phyloP scores from a whole-genome alignment of 2,888 invertebrate genomes.

The Acleris sparsana region DNA sequence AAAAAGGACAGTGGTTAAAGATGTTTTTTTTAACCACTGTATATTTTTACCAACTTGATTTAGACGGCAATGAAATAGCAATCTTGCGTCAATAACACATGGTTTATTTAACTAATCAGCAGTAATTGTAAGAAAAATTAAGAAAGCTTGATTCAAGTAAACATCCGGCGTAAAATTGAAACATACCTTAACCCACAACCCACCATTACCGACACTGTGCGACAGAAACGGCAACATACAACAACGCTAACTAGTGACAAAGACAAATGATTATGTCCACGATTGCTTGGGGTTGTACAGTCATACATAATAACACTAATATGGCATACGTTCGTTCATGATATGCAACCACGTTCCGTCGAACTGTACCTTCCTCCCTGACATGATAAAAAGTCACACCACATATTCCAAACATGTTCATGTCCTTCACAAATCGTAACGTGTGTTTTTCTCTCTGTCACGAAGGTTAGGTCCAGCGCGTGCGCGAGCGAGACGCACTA shows the following conservation, averaged over 20 bases:
- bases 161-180: neutral
- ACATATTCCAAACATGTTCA: no score
- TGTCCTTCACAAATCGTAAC: no score
- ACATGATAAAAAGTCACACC: neutral
- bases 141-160: no score
- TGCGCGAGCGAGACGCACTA: slow-evolving; percentile 53
- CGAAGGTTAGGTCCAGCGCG: slow-evolving; percentile 36
- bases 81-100: neutral
- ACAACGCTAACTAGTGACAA: slow-evolving; percentile 54
- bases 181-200: slow-evolving; percentile 19
- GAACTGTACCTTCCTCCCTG: slow-evolving; percentile 22
- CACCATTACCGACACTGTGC: slow-evolving; percentile 40
- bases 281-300: slow-evolving; percentile 69
- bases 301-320: slow-evolving; percentile 68
- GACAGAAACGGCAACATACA: slow-evolving; percentile 53
- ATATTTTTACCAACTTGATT: neutral
- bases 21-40: no score
- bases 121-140: no score
- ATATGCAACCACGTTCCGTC: slow-evolving; percentile 59
- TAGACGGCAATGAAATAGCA: neutral
- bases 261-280: slow-evolving; percentile 76
- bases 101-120: no score
- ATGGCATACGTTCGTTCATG: slow-evolving; percentile 75
- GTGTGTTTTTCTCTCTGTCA: slow-evolving; percentile 16
- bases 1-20: neutral